Evolutionary conservation across 2,888 invertebrate genomes (phyloP), one percentile per base, ranked within the genome.

Genomic region (Agonopterix arenella): DNA sequence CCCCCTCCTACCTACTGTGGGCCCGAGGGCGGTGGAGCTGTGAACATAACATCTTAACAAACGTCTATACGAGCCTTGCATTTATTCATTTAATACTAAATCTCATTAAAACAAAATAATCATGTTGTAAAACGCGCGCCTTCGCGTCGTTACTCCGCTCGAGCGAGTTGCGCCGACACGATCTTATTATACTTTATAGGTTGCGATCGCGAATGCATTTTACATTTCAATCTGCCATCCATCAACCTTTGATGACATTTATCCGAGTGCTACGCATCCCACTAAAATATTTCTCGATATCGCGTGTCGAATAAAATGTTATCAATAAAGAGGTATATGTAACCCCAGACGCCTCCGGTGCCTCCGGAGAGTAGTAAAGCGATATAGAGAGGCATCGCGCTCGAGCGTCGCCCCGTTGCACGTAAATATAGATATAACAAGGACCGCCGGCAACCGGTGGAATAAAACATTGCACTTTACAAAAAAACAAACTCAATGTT

Each of bases 401-500:
- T 60, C 76, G 66, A 63, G 66, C 77, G 67, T 67, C 70, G 75
- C 70, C 73, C 75, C 73, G 76, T 81, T 83, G 85, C 85, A 84
- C 80, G 82, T 70, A 75, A 64, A 76, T 76, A 81, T 71, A 73
- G 44, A 47, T 38, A 82, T 85, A 88, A 88, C 86, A 88, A 88
- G 77, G 70, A 82, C 88, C 80, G 68, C 79, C 86, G 88, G 83
- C 70, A 68, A 79, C 86, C 89, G 88, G 86, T 78, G 83, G 86
- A 84, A 85, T 88, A 85, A 85, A 89, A 84, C 83, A 88, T 89
- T 84, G 86, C 83, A 88, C 83, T 84, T 84, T 82, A 80, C 74
- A 82, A 84, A 84, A 75, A 80, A 88, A 81, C 80, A 80, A 90
- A 89, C 86, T 89, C 89, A 89, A 89, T 89, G 69, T 88, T 88